Conservation (phyloP, 2,797 vertebrate genomes). For the Xiphorhynchus erythropygius region DNA sequence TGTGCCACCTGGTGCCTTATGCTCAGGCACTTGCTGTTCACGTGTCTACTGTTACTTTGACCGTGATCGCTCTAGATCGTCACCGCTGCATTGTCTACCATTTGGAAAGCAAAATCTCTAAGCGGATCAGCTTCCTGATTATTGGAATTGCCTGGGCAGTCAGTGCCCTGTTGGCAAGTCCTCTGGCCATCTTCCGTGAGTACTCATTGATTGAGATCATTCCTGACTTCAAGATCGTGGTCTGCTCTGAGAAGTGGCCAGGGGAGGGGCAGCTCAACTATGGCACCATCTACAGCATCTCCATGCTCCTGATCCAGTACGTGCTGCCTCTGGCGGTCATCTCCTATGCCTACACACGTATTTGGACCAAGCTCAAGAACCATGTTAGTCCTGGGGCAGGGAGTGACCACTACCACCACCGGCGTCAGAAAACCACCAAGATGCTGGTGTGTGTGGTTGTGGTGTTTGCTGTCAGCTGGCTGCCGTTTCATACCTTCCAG, state of each 20-base stretch:
- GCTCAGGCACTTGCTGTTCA: constrained; percentile 92
- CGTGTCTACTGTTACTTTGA: constrained; percentile 93
- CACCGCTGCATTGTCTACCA: constrained; percentile 92
- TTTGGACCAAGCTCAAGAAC: constrained; percentile 91
- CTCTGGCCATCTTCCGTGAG: constrained; percentile 93
- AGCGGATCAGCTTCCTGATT: constrained; percentile 84
- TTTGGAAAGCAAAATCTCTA: constrained; percentile 92
- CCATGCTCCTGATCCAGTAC: constrained; percentile 88
- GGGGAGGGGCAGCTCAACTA: constrained; percentile 81
- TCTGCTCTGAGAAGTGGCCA: constrained; percentile 92
- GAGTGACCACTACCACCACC: constrained; percentile 80
- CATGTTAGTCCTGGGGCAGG: constrained; percentile 78
- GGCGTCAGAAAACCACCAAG: constrained; percentile 89
- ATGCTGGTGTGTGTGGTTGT: constrained; percentile 93
- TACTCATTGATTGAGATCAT: constrained; percentile 85
- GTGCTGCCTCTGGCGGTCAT: constrained; percentile 88
- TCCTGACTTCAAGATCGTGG: constrained; percentile 83
- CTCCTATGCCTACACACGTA: constrained; percentile 86
- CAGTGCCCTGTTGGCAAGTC: constrained; percentile 91
- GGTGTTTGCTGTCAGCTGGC: constrained; percentile 92
- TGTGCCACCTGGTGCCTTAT: constrained; percentile 91
- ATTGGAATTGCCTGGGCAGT: constrained; percentile 88
- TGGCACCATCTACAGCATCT: constrained; percentile 87
- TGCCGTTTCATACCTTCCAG: constrained; percentile 93
- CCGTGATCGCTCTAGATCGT: constrained; percentile 91